phyloP scores from a whole-genome alignment of 2,888 invertebrate genomes.

The Phyto melanocephala region DNA sequence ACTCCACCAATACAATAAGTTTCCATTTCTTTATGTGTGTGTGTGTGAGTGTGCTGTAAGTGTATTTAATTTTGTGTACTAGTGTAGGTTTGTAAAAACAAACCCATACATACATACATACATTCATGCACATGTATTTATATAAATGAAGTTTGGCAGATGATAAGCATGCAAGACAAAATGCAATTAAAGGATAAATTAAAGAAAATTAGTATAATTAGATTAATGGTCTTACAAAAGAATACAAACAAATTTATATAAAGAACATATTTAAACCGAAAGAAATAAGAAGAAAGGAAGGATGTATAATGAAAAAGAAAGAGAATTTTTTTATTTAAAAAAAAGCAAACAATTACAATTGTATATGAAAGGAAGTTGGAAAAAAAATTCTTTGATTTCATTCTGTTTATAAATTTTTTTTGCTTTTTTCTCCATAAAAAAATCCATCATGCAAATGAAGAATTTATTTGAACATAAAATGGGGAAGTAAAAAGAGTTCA shows the following conservation, averaged over 20 bases:
- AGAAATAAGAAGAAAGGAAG: slow-evolving; percentile 7
- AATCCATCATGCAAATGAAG: not conserved
- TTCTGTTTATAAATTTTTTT: slow-evolving; percentile 1
- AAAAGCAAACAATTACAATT: not conserved
- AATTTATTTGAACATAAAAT: slow-evolving; percentile 16
- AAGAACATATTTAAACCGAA: slow-evolving; percentile 15
- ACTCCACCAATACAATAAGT: slow-evolving; percentile 35
- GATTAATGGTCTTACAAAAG: slow-evolving; percentile 62
- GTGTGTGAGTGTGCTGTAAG: not conserved
- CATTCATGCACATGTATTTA: not conserved
- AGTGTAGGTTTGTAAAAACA: not conserved
- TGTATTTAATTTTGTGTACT: not conserved
- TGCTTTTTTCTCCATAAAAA: not conserved
- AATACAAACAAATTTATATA: slow-evolving; percentile 24
- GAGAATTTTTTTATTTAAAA: not conserved
- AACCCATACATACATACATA: not conserved
- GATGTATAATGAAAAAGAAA: not conserved
- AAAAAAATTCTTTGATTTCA: slow-evolving; percentile 33
- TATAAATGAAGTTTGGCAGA: slow-evolving; percentile 22
- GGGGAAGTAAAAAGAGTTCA: not conserved
- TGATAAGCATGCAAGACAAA: slow-evolving; percentile 62
- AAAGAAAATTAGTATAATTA: slow-evolving; percentile 64
- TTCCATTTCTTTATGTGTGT: not conserved
- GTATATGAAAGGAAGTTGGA: not conserved
- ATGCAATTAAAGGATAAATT: slow-evolving; percentile 65